phyloP scores from a whole-genome alignment of 30 jellyfish, hydroid and myxozoan genomes.

The Catostylus mosaicus region DNA sequence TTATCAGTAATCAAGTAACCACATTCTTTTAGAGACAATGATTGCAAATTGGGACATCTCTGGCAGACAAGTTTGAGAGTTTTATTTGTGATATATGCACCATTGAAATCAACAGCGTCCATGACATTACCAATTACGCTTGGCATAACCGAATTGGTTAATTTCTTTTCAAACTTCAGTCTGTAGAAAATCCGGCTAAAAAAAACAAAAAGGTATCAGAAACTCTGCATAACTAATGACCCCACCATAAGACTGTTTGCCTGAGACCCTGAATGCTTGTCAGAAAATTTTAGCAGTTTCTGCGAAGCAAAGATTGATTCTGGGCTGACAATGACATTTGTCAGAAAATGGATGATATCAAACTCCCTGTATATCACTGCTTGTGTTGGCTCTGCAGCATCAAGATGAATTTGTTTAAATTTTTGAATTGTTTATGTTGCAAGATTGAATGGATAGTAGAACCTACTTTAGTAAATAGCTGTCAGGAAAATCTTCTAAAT shows the following conservation, averaged over 20 bases:
- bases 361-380: too few relatives aligned
- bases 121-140: conserved; percentile 37
- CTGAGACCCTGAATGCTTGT: not conserved
- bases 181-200: conserved; percentile 54
- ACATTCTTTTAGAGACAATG: conserved; percentile 53
- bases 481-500: conserved; percentile 72
- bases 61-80: conserved; percentile 32
- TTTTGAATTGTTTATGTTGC: too few relatives aligned
- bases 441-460: too few relatives aligned
- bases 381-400: too few relatives aligned
- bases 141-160: conserved; percentile 50
- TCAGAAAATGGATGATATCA: too few relatives aligned
- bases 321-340: too few relatives aligned
- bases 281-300: not conserved
- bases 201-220: too few relatives aligned
- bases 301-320: too few relatives aligned
- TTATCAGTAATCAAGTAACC: conserved; percentile 57
- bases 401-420: too few relatives aligned
- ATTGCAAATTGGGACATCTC: conserved; percentile 46
- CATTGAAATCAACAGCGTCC: conserved; percentile 55
- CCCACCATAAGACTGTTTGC: not conserved
- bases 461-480: conserved; percentile 49
- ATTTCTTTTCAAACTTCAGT: conserved; percentile 43
- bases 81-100: conserved; percentile 43
- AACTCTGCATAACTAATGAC: not conserved